Evolutionary conservation across 2,888 invertebrate species (phyloP).

Genomic region (Empis stercorea): DNA sequence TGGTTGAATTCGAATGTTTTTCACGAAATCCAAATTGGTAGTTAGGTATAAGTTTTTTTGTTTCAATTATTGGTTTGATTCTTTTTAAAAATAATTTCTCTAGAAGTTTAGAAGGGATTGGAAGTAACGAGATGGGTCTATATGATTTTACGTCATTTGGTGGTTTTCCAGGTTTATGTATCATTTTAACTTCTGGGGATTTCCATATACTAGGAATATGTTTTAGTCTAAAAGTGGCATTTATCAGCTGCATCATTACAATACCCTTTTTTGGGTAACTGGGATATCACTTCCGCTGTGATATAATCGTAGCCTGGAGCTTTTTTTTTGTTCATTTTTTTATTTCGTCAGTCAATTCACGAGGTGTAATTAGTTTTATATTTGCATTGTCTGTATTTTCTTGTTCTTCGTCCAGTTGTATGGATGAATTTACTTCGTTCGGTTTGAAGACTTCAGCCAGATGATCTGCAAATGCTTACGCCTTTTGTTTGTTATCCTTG

Average conservation of each 20-base stretch:
- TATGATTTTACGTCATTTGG: conserved; percentile 15
- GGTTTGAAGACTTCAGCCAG: background rate
- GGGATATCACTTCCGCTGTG: conserved; percentile 15
- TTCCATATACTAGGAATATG: too few relatives aligned
- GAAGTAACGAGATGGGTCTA: conserved; percentile 16
- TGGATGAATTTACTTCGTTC: too few relatives aligned
- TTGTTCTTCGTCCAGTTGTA: too few relatives aligned
- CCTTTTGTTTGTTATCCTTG: too few relatives aligned
- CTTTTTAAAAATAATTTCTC: conserved; percentile 16
- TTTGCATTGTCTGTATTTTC: background rate
- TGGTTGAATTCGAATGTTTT: too few relatives aligned
- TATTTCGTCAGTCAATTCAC: too few relatives aligned
- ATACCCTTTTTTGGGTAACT: conserved; percentile 16
- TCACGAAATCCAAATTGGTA: too few relatives aligned
- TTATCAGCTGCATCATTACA: conserved; percentile 13
- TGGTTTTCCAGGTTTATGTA: conserved; percentile 16
- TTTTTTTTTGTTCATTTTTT: conserved; percentile 11
- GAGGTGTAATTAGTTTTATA: too few relatives aligned
- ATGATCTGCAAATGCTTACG: too few relatives aligned
- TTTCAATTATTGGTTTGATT: conserved; percentile 6
- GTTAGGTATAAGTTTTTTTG: background rate
- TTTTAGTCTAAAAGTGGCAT: conserved; percentile 8
- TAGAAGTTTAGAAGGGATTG: conserved; percentile 16
- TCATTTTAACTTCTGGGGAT: conserved; percentile 19
- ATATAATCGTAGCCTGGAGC: conserved; percentile 18